Evolutionary conservation across 2,113 vertebrate species (phyloP), one percentile per base, ranked within the genome.

Genomic region (Microtus richardsoni): DNA sequence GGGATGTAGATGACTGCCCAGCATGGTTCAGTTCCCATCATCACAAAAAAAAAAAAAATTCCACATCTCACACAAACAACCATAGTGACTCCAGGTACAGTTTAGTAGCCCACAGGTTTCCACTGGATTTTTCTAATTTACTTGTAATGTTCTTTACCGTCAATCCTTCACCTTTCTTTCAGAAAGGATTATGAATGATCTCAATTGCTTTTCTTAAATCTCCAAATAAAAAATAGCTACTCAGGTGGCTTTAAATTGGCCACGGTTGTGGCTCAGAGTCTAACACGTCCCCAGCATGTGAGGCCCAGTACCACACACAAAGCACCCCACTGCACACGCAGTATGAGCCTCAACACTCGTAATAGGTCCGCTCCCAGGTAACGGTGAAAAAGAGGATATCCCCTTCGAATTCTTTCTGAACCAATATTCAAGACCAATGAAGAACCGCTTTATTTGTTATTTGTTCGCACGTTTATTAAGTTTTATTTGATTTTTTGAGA

Each of bases 151-250:
- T 17, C 74, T 26, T 70, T 3, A 71, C 39, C 44, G 33, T 4
- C 88, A 77, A 10, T 86, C 77, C 86, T 62, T 92, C 30, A 36
- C 30, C 62, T 39, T 68, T 87, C 44, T 3, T 36, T 11, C 33
- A 44, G 24, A 88, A 71, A 93, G 9, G 26, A 80, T 92, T 92
- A 68, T 83, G 33, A 93, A 73, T 90, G 87, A 82, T 89, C 83
- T 28, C 73, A 75, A 28, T 16, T 75, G 28, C 44, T 49, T 78
- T 30, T 33, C 30, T 28, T 75, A 3, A 28, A 44, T 75, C 4
- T 41, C 12, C n/a, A 75, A 75, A 75, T 75, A 75, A 75, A 75
- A 74, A 75, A 47, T 44, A 49, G 75, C 44, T 78, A 49, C 75
- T 78, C 28, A 2, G 28, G 44, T 49, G 28, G 44, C 28, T 49